A percentile compares a stretch with the other conserved stretches of the same genome.
Conservation (phyloP, 2,113 vertebrate species). For the Sinocyclocheilus rhinocerous region DNA sequence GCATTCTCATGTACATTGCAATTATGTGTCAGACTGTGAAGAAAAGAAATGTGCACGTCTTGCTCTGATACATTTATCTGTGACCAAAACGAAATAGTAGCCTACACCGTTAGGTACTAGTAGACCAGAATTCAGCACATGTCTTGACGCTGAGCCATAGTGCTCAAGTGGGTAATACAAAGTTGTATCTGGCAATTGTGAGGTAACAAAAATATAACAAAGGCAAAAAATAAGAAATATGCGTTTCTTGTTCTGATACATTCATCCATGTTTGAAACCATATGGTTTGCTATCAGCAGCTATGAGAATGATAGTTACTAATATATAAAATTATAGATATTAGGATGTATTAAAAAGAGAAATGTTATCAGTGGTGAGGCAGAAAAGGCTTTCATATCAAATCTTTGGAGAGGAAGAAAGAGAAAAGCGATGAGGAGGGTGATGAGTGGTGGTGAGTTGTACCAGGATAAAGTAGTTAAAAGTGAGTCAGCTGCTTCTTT, state of each 20-base stretch:
- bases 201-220: neutral
- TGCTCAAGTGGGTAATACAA: neutral
- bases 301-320: neutral
- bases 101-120: neutral
- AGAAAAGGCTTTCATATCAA: neutral
- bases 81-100: conserved; percentile 6
- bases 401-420: neutral
- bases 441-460: conserved; percentile 30
- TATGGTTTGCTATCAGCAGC: neutral
- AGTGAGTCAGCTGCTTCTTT: conserved; percentile 54
- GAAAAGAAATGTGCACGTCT: conserved; percentile 27
- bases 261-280: conserved; percentile 12
- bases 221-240: neutral
- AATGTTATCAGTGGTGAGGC: neutral
- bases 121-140: neutral
- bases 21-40: conserved; percentile 64
- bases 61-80: conserved; percentile 38
- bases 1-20: conserved; percentile 73
- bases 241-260: conserved; percentile 32
- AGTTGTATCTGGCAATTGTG: neutral
- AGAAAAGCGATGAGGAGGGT: neutral
- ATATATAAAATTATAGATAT: neutral
- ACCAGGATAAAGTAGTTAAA: conserved; percentile 60
- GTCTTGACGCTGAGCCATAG: neutral
- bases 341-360: neutral